Evolutionary conservation across 2,888 invertebrate species (phyloP).

Genomic region (Patella pellucida): DNA sequence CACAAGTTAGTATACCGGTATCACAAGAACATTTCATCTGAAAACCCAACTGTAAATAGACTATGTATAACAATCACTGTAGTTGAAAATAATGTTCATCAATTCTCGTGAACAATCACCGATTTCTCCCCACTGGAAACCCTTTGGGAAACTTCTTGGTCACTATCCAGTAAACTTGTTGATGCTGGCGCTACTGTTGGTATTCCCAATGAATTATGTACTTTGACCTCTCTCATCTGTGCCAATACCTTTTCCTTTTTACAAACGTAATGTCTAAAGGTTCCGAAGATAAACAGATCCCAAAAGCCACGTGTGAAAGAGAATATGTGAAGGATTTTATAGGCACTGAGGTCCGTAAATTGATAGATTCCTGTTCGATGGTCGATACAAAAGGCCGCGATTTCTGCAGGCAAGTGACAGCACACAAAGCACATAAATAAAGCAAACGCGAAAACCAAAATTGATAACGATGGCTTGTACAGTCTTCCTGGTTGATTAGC

Average conservation of each 20-base stretch:
- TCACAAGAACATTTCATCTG: too few relatives aligned
- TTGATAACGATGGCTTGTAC: constrained; percentile 36
- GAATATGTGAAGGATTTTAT: constrained; percentile 27
- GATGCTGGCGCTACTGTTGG: constrained; percentile 29
- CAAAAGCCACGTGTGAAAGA: constrained; percentile 49
- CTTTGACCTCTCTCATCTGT: constrained; percentile 34
- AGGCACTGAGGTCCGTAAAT: constrained; percentile 20
- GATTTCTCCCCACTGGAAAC: constrained; percentile 20
- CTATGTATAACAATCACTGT: too few relatives aligned
- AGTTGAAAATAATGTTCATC: too few relatives aligned
- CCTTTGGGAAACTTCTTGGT: constrained; percentile 25
- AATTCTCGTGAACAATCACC: background rate
- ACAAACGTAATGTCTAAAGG: constrained; percentile 59
- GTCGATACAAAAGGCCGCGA: constrained; percentile 45
- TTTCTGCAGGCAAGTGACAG: constrained; percentile 48
- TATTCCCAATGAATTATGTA: constrained; percentile 29
- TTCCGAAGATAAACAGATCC: constrained; percentile 57
- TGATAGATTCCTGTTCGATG: constrained; percentile 18
- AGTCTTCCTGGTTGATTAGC: constrained; percentile 34
- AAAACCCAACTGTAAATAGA: too few relatives aligned
- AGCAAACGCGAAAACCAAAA: constrained; percentile 36
- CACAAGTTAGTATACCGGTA: too few relatives aligned
- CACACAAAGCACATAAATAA: constrained; percentile 36
- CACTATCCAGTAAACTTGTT: constrained; percentile 37
- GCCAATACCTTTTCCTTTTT: constrained; percentile 42